A percentile compares a stretch with the other conserved stretches of the same genome.
Conservation (phyloP, 2,888 invertebrate genomes). For the Pseudolycoriella hygida region DNA sequence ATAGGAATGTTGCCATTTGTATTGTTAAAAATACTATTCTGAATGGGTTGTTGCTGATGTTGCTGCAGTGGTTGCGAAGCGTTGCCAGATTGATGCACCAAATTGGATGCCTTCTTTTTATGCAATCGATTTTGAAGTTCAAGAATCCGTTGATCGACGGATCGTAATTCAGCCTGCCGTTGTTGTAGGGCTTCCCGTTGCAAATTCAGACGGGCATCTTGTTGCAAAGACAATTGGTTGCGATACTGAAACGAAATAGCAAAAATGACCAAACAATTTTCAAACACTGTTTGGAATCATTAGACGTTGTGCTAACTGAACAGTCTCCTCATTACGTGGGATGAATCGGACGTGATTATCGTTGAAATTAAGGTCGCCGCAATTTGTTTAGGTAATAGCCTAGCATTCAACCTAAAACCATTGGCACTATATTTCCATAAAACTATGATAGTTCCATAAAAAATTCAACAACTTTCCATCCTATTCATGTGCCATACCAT, state of each 20-base stretch:
- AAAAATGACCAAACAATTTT: conserved; percentile 10
- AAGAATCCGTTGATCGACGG: conserved; percentile 83
- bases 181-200: conserved; percentile 78
- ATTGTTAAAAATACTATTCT: conserved; percentile 14
- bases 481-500: too few relatives aligned
- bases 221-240: conserved; percentile 90
- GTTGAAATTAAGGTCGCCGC: too few relatives aligned
- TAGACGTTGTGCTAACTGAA: too few relatives aligned
- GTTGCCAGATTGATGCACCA: conserved; percentile 35
- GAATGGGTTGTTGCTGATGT: conserved; percentile 30
- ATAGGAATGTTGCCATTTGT: not conserved
- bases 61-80: conserved; percentile 23
- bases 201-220: conserved; percentile 74
- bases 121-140: conserved; percentile 84
- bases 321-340: too few relatives aligned
- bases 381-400: too few relatives aligned
- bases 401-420: too few relatives aligned
- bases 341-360: too few relatives aligned
- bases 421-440: too few relatives aligned
- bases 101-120: conserved; percentile 71
- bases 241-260: conserved; percentile 86
- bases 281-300: too few relatives aligned
- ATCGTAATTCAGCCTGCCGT: conserved; percentile 78
- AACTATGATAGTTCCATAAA: too few relatives aligned
- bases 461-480: too few relatives aligned